These are phyloP conservation scores for Lumbricus terrestris DNA, from an alignment of 2,888 invertebrate genomes.

Conservation along the genomic window DNA sequence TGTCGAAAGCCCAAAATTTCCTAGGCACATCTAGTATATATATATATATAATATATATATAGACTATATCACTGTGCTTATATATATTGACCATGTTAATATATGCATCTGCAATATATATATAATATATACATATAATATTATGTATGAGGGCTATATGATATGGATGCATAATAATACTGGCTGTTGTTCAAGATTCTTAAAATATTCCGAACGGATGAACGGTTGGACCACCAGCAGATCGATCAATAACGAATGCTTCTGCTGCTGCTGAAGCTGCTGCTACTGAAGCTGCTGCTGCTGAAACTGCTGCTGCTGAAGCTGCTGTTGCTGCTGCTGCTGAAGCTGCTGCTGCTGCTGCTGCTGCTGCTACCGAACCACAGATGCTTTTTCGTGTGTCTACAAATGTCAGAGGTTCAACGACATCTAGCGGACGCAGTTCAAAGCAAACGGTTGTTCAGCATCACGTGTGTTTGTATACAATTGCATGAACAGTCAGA, in stretches of 20 bases:
- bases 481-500: too few species aligned
- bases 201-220: background rate
- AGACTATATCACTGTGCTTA: too few species aligned
- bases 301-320: background rate
- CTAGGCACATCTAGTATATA: too few species aligned
- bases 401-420: background rate
- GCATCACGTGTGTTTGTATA: too few species aligned
- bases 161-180: background rate
- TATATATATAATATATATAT: too few species aligned
- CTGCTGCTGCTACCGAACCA: background rate
- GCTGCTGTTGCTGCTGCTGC: background rate
- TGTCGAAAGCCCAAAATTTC: too few species aligned
- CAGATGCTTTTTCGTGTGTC: background rate
- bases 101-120: too few species aligned
- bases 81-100: too few species aligned
- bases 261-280: background rate
- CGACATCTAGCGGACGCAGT: background rate
- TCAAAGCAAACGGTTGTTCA: too few species aligned
- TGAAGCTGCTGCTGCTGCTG: too few species aligned
- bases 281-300: background rate
- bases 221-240: background rate
- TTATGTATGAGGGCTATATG: background rate
- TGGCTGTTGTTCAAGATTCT: background rate
- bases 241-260: background rate
- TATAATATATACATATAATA: too few species aligned